These are phyloP conservation scores for Caenorhabditis brenneri DNA, from an alignment of 1,140 invertebrate species.

Conservation along the genomic window DNA sequence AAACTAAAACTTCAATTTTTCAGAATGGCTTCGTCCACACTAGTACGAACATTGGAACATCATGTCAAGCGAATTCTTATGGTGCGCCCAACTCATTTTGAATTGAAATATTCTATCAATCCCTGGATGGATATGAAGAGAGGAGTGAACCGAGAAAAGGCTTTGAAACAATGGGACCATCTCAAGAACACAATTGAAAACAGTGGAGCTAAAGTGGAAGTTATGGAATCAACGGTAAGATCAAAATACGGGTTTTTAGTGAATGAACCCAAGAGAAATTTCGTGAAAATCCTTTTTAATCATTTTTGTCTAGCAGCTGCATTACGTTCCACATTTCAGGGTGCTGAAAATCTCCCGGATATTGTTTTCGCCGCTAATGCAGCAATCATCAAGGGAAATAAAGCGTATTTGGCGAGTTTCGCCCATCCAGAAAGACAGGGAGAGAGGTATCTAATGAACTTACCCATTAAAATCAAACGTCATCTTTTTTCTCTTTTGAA, in stretches of 20 bases:
- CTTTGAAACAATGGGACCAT: constrained; percentile 63
- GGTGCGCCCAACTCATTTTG: constrained; percentile 66
- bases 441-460: constrained; percentile 53
- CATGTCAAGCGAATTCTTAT: constrained; percentile 61
- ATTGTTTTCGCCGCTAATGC: constrained; percentile 70
- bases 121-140: constrained; percentile 67
- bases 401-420: constrained; percentile 69
- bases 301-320: background rate
- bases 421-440: constrained; percentile 69
- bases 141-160: constrained; percentile 61
- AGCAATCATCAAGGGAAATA: constrained; percentile 65
- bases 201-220: constrained; percentile 62
- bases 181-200: constrained; percentile 64
- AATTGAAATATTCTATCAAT: constrained; percentile 66
- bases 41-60: background rate
- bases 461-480: constrained; percentile 27
- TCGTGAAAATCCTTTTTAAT: too few relatives aligned
- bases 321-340: constrained; percentile 56
- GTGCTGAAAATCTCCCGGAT: constrained; percentile 68
- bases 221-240: constrained; percentile 66
- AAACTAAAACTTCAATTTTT: too few relatives aligned
- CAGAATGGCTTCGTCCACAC: constrained; percentile 35
- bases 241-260: too few relatives aligned
- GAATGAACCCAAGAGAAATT: too few relatives aligned
- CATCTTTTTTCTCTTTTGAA: constrained; percentile 4